Percentiles rank a stretch among this genome's conserved stretches.
Conservation (phyloP, 2,113 vertebrate genomes). For the Suricata suricatta region DNA sequence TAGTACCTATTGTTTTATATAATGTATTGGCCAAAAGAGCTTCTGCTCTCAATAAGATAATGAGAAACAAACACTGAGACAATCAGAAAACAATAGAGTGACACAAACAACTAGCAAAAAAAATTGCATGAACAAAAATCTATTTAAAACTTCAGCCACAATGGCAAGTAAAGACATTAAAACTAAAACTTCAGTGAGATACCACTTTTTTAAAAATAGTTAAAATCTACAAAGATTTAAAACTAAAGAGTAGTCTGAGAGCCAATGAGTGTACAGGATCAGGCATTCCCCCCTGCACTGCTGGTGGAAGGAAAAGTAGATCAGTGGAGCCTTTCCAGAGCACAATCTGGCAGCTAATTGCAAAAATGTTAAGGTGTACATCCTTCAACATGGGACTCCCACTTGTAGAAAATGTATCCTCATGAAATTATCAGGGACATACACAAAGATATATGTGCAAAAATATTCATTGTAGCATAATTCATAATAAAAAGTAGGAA, state of each 20-base stretch:
- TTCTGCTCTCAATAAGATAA: background rate
- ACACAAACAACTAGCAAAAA: background rate
- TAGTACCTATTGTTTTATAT: background rate
- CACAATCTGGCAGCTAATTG: background rate
- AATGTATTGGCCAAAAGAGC: background rate
- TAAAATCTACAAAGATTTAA: background rate
- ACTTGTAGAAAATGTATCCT: background rate
- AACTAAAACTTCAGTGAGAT: background rate
- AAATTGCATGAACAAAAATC: background rate
- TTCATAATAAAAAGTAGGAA: constrained; percentile 46
- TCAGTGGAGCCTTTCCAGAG: background rate
- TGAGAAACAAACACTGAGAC: background rate
- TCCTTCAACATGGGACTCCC: background rate
- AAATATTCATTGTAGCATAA: constrained; percentile 35
- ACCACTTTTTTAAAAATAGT: background rate
- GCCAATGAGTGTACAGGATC: too few relatives aligned
- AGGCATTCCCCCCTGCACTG: background rate
- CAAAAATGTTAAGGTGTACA: background rate
- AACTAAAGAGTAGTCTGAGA: background rate
- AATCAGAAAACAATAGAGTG: background rate
- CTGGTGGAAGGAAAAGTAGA: background rate
- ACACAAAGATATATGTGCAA: constrained; percentile 22
- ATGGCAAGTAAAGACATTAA: background rate
- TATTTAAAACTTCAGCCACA: background rate
- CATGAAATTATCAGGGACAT: constrained; percentile 8